phyloP scores from a whole-genome alignment of 92 coral and sea anemone genomes.

The Umimayanthus chanpuru region DNA sequence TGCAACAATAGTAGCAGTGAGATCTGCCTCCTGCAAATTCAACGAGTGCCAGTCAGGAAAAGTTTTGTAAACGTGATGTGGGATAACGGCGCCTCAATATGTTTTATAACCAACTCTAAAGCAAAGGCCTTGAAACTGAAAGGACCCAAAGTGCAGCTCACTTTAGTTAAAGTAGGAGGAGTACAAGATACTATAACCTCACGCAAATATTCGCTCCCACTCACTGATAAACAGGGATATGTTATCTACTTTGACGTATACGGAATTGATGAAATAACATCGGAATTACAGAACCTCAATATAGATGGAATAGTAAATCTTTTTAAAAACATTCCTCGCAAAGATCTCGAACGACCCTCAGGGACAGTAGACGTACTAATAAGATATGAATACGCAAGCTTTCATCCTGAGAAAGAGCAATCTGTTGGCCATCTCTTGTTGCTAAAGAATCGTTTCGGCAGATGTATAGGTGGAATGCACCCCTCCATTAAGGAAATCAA shows the following conservation, averaged over 20 bases:
- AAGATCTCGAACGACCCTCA: conserved; percentile 34
- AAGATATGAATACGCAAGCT: conserved; percentile 48
- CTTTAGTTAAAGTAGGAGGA: conserved; percentile 44
- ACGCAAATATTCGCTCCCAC: conserved; percentile 40
- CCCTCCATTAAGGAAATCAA: conserved; percentile 41
- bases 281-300: conserved; percentile 25
- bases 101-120: conserved; percentile 45
- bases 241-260: conserved; percentile 35
- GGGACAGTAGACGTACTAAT: conserved; percentile 44
- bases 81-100: conserved; percentile 55
- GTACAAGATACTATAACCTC: conserved; percentile 29
- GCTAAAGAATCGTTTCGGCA: conserved; percentile 61
- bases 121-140: conserved; percentile 42
- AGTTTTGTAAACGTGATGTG: conserved; percentile 49
- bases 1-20: conserved; percentile 33
- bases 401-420: conserved; percentile 49
- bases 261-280: conserved; percentile 45
- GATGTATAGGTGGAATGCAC: conserved; percentile 56
- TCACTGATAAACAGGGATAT: conserved; percentile 34
- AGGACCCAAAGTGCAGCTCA: conserved; percentile 31
- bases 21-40: conserved; percentile 52
- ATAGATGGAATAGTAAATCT: conserved; percentile 42
- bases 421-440: conserved; percentile 56
- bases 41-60: conserved; percentile 44
- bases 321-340: conserved; percentile 15